Conservation (phyloP, 2,888 invertebrate species). For the Limnephilus auricula region DNA sequence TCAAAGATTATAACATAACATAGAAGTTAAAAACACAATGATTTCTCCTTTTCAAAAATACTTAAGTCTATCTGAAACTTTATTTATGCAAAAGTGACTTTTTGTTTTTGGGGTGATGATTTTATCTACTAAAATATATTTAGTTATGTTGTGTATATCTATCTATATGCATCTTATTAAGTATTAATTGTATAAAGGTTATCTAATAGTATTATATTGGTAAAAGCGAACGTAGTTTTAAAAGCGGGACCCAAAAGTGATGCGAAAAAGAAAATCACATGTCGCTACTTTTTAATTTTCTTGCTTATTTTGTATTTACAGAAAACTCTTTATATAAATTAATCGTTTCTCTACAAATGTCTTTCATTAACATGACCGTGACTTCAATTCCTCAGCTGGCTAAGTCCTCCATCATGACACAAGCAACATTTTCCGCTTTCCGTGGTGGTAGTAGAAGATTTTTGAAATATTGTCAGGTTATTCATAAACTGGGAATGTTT, state of each 20-base stretch:
- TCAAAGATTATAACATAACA: background rate
- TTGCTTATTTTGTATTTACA: background rate
- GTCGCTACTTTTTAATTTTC: background rate
- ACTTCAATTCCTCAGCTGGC: too few species aligned
- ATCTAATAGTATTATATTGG: background rate
- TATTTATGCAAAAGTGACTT: background rate
- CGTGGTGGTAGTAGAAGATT: too few species aligned
- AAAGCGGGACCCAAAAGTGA: background rate
- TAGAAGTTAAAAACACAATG: background rate
- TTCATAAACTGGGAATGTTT: too few species aligned
- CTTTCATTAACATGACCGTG: background rate
- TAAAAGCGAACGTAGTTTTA: background rate
- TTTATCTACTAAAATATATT: background rate
- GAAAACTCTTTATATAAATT: background rate
- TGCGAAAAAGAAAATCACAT: background rate
- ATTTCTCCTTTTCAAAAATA: background rate
- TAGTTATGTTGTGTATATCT: background rate
- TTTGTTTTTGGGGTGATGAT: background rate
- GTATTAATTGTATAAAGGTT: background rate
- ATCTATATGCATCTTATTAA: background rate
- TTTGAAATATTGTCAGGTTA: too few species aligned
- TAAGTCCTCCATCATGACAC: too few species aligned
- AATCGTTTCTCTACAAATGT: background rate
- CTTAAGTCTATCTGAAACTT: background rate
- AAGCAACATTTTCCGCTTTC: too few species aligned